Conservation (phyloP, 2,888 invertebrate species). For the Leuctra nigra region DNA sequence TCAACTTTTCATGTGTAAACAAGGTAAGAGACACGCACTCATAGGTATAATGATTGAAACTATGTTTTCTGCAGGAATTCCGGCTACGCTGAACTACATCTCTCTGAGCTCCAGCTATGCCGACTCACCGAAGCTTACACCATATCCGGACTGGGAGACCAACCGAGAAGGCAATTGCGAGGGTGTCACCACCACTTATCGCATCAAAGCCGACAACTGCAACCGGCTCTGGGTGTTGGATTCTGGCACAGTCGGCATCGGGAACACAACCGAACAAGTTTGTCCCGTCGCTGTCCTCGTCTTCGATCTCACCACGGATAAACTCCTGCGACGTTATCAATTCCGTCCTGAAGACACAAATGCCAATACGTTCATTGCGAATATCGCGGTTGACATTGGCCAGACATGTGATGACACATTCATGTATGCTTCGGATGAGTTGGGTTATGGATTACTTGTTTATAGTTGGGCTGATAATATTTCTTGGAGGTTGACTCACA, state of each 20-base stretch:
- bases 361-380: constrained; percentile 74
- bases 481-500: constrained; percentile 74
- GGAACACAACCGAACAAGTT: constrained; percentile 64
- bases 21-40: too few species aligned
- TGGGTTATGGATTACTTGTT: constrained; percentile 72
- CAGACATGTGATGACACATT: constrained; percentile 64
- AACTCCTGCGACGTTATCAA: constrained; percentile 52
- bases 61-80: constrained; percentile 53
- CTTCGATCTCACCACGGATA: constrained; percentile 67
- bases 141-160: constrained; percentile 69
- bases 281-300: constrained; percentile 75
- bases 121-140: constrained; percentile 67
- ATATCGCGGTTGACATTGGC: constrained; percentile 74
- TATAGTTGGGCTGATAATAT: constrained; percentile 70
- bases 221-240: constrained; percentile 78
- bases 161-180: constrained; percentile 72
- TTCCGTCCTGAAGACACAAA: constrained; percentile 67
- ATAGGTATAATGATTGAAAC: too few species aligned
- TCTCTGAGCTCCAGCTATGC: constrained; percentile 47
- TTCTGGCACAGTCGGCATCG: constrained; percentile 76
- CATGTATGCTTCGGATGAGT: constrained; percentile 75
- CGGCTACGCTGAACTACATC: constrained; percentile 74
- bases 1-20: too few species aligned
- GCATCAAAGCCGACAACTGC: constrained; percentile 56
- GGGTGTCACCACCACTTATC: constrained; percentile 68